Conservation (phyloP, 2,113 vertebrate species). For the Clarias magur region DNA sequence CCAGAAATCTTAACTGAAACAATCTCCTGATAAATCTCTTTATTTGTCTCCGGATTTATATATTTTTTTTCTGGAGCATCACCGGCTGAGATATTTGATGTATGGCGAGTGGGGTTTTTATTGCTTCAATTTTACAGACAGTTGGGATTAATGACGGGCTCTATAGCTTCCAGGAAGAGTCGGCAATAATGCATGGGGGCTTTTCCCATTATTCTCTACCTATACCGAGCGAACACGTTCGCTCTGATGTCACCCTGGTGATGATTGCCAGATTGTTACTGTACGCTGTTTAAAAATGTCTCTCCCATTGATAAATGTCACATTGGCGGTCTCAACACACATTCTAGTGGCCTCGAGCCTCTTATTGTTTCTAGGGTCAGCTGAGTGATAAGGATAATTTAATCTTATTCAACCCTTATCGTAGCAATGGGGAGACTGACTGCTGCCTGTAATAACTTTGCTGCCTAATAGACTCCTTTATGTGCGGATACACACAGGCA, state of each 20-base stretch:
- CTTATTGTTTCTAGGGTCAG: conserved; percentile 56
- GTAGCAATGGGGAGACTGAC: conserved; percentile 22
- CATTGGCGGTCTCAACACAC: conserved; percentile 62
- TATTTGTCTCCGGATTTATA: conserved; percentile 75
- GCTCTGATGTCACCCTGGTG: conserved; percentile 64
- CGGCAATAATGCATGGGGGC: conserved; percentile 69
- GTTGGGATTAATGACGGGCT: conserved; percentile 76
- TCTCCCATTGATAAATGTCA: conserved; percentile 68
- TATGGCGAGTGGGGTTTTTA: conserved; percentile 72
- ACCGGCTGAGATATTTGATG: conserved; percentile 68
- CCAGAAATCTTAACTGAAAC: conserved; percentile 74
- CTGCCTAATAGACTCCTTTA: conserved; percentile 47
- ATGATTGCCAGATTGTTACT: conserved; percentile 69
- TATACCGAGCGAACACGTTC: conserved; percentile 66
- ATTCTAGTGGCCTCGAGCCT: conserved; percentile 54
- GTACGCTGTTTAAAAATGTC: conserved; percentile 63
- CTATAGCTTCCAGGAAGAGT: conserved; percentile 71
- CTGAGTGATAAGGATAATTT: conserved; percentile 50
- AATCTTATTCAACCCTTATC: conserved; percentile 54
- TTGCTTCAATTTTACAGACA: conserved; percentile 80
- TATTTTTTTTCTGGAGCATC: conserved; percentile 61
- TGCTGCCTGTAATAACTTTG: conserved; percentile 50
- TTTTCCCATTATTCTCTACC: conserved; percentile 67
- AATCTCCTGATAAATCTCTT: conserved; percentile 69
- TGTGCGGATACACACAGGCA: conserved; percentile 43